Conservation (phyloP, 1,140 invertebrate genomes). For the Doryteuthis pealeii region DNA sequence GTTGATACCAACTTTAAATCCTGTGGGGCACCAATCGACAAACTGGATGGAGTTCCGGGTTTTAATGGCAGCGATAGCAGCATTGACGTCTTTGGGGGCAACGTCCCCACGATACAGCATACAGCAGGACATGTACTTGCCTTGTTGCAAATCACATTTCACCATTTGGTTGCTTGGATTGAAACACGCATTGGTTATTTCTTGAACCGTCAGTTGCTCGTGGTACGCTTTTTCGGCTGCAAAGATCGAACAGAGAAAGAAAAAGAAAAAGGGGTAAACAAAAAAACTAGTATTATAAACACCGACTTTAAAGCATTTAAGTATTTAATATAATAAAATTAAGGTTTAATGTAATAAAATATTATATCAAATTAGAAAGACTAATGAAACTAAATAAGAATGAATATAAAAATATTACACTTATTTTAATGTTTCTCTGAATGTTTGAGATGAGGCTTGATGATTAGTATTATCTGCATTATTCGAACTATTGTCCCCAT, state of each 20-base stretch:
- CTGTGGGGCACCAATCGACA: constrained; percentile 30
- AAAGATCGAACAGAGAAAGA: background rate
- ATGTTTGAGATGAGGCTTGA: too few relatives aligned
- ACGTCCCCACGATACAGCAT: constrained; percentile 56
- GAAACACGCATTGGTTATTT: constrained; percentile 75
- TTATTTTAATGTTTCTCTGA: too few relatives aligned
- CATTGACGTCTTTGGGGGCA: constrained; percentile 79
- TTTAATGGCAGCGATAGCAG: constrained; percentile 80
- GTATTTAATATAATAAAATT: too few relatives aligned
- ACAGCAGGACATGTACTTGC: constrained; percentile 32
- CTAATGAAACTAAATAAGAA: too few relatives aligned
- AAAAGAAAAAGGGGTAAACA: background rate
- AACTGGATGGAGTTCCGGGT: constrained; percentile 66
- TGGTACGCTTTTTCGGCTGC: constrained; percentile 53
- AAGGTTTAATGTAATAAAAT: too few relatives aligned
- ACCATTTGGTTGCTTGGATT: constrained; percentile 89
- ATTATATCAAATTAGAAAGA: too few relatives aligned
- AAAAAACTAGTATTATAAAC: too few relatives aligned
- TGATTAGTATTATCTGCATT: too few relatives aligned
- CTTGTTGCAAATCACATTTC: constrained; percentile 85
- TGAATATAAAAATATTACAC: too few relatives aligned
- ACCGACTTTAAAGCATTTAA: too few relatives aligned
- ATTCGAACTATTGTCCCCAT: too few relatives aligned
- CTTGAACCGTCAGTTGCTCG: constrained; percentile 65
- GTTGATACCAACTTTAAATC: constrained; percentile 37